Base-by-base conservation (phyloP, 2,113 vertebrate genomes). In the Pluvialis apricaria region DNA sequence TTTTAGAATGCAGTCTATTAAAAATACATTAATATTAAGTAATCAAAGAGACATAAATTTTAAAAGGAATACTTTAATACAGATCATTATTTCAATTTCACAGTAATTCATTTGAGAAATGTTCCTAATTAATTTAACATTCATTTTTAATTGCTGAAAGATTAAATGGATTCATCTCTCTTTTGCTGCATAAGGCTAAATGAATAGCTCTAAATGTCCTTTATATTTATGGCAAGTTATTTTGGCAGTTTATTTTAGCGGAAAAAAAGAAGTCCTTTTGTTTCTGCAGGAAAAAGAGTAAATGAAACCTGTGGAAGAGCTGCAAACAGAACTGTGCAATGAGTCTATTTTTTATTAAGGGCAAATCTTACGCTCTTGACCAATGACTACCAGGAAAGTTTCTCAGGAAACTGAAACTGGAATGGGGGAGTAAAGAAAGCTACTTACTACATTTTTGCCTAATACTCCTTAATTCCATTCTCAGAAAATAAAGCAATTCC, bases 131-230 rank as follows among this genome's bases (percentile, higher is more conserved):
- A 94, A 92, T 83, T 71, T 81, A 91, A 78, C 75, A 91, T 94
- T 88, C 54, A 94, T 91, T 96, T 96, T 96, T 95, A 96, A 96
- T 96, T 95, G 92, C 52, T 6, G 1, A 77, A 95, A 86, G 66
- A 93, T 95, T 87, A 93, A 90, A 76, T 71, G 28, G 58, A 80
- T 92, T 87, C n/a, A 77, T 88, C 51, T 81, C 36, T 76, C 62
- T 88, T 58, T 80, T 88, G 54, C 71, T 60, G 47, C 3, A 0
- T 57, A 88, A 86, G 28, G 91, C 80, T 94, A 89, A 95, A 92
- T 34, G 2, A 88, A 81, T 40, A 70, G 68, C 34, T 77, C 91
- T 91, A 82, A 94, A 92, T 44, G 54, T 7, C 44, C 38, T 77
- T 88, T 55, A 52, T 79, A 58, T 87, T 91, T 92, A 83, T 45